Percentiles rank a stretch among this genome's conserved stretches.
phyloP scores from a whole-genome alignment of 2,888 invertebrate genomes.

The Acrobasis consociella region DNA sequence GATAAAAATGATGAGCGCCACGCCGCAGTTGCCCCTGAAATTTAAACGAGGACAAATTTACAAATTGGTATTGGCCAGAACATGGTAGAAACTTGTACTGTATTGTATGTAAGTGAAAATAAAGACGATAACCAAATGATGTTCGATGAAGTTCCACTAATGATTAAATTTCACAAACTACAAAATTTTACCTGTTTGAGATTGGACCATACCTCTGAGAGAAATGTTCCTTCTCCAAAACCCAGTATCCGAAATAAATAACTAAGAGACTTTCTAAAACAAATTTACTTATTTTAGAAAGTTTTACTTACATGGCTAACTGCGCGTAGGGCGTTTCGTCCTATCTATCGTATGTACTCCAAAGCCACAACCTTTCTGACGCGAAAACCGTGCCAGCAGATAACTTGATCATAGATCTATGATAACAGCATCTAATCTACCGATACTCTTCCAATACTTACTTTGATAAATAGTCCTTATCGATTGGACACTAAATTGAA shows the following conservation, averaged over 20 bases:
- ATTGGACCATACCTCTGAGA: too few species aligned
- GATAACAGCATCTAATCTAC: conserved; percentile 18
- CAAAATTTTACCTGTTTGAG: too few species aligned
- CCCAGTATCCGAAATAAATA: too few species aligned
- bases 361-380: conserved; percentile 8
- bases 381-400: conserved; percentile 13
- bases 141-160: too few species aligned
- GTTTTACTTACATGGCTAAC: conserved; percentile 31
- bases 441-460: conserved; percentile 5
- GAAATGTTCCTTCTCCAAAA: too few species aligned
- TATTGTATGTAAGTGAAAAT: too few species aligned
- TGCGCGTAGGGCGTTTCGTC: conserved; percentile 4
- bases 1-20: conserved; percentile 41
- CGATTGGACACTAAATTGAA: background rate
- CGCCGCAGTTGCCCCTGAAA: conserved; percentile 55
- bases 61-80: too few species aligned
- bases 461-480: conserved; percentile 19
- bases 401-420: conserved; percentile 13
- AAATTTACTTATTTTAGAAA: conserved; percentile 13
- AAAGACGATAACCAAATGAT: too few species aligned
- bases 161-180: too few species aligned
- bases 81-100: too few species aligned
- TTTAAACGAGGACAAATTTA: too few species aligned
- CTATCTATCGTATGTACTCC: conserved; percentile 1
- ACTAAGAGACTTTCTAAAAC: background rate